These are phyloP conservation scores for Argopecten irradians DNA, from an alignment of 1,140 invertebrate species.

Conservation along the genomic window DNA sequence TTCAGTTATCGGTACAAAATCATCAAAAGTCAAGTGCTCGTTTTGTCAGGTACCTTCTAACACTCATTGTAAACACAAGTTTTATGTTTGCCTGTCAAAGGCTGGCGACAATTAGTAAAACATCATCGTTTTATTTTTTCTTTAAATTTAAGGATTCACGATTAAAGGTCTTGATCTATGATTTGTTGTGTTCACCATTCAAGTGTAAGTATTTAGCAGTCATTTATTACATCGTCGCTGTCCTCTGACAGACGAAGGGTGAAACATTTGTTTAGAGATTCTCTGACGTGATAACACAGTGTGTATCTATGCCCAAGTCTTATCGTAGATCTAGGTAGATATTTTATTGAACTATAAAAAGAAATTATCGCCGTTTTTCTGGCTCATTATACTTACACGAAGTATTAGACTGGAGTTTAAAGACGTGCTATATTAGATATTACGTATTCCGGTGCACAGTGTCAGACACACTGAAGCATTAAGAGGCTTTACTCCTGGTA, in stretches of 20 bases:
- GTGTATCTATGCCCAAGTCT: not conserved
- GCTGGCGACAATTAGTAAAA: not conserved
- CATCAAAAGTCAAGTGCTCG: not conserved
- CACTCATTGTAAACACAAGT: not conserved
- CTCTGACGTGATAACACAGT: not conserved
- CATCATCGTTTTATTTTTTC: not conserved
- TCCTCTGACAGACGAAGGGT: not conserved
- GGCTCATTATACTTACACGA: not conserved
- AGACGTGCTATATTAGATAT: not conserved
- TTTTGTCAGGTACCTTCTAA: not conserved
- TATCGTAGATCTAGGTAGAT: not conserved
- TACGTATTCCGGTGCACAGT: not conserved
- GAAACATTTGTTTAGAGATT: slow-evolving; percentile 6
- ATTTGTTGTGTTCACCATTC: not conserved
- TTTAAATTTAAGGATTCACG: not conserved
- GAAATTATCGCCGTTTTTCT: not conserved
- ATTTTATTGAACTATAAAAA: not conserved
- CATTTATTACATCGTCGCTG: not conserved
- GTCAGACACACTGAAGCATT: not conserved
- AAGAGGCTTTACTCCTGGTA: not conserved
- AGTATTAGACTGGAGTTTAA: not conserved
- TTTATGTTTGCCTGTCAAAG: not conserved
- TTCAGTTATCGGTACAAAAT: not conserved
- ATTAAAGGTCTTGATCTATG: not conserved
- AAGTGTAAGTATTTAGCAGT: not conserved